Evolutionary conservation across 1,140 invertebrate genomes (phyloP).

Genomic region (Drosophila tristis): DNA sequence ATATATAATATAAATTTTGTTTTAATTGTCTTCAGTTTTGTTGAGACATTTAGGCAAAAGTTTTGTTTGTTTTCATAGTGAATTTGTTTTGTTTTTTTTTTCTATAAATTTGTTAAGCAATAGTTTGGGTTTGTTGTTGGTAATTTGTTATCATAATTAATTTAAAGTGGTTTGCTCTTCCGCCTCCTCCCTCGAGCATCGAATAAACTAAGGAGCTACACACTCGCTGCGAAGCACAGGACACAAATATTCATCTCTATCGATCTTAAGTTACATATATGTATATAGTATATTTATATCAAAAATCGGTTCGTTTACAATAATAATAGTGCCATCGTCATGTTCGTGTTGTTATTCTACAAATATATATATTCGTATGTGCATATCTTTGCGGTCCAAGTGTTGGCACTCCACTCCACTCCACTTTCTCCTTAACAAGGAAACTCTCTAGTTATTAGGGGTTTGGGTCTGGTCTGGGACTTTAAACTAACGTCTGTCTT

Average conservation of each 20-base stretch:
- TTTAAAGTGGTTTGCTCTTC: conserved; percentile 42
- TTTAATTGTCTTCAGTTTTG: conserved; percentile 75
- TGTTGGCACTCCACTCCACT: conserved; percentile 11
- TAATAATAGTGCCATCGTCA: conserved; percentile 52
- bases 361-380: conserved; percentile 39
- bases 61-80: conserved; percentile 61
- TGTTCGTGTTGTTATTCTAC: conserved; percentile 16
- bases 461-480: too few relatives aligned
- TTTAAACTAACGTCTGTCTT: too few relatives aligned
- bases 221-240: conserved; percentile 58
- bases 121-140: conserved; percentile 40
- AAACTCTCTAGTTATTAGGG: conserved; percentile 7
- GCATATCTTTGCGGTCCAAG: conserved; percentile 23
- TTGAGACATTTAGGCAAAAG: conserved; percentile 80
- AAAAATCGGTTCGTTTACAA: conserved; percentile 66
- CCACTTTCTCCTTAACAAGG: not conserved
- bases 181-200: conserved; percentile 18
- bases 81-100: conserved; percentile 42
- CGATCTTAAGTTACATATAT: conserved; percentile 70
- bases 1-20: conserved; percentile 66
- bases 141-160: conserved; percentile 69
- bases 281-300: conserved; percentile 66
- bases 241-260: conserved; percentile 54
- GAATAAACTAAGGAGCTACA: conserved; percentile 54
- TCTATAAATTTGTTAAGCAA: conserved; percentile 58